phyloP scores from a whole-genome alignment of 2,888 invertebrate species.

The Macaria liturata region DNA sequence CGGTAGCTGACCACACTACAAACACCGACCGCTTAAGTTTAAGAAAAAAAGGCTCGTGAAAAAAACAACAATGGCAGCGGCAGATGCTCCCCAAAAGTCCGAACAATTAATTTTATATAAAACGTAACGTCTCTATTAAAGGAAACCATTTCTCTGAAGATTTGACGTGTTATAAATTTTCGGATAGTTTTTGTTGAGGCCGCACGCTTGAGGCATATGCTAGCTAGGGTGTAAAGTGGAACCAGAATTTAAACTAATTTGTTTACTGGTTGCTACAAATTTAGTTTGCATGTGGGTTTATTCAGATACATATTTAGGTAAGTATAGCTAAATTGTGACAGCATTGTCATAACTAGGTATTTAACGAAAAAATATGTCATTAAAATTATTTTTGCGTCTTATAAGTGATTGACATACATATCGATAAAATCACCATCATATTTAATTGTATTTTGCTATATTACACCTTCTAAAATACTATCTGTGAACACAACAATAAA shows the following conservation, averaged over 20 bases:
- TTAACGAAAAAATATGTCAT: too few species aligned
- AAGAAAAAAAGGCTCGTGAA: slow-evolving; percentile 29
- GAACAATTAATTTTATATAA: slow-evolving; percentile 79
- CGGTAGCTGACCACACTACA: slow-evolving; percentile 33
- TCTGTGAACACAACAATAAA: too few species aligned
- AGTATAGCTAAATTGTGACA: too few species aligned
- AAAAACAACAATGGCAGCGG: slow-evolving; percentile 63
- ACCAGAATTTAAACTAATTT: slow-evolving; percentile 1
- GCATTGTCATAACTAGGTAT: too few species aligned
- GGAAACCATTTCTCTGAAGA: slow-evolving; percentile 77
- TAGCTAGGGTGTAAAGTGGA: slow-evolving; percentile 4
- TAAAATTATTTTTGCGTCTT: too few species aligned
- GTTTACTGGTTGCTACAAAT: too few species aligned
- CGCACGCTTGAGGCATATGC: slow-evolving; percentile 23
- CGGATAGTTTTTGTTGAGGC: slow-evolving; percentile 60
- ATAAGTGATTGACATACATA: too few species aligned
- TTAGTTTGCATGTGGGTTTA: too few species aligned
- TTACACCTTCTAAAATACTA: too few species aligned
- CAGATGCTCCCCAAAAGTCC: slow-evolving; percentile 63
- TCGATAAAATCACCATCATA: too few species aligned
- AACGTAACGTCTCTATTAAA: slow-evolving; percentile 75
- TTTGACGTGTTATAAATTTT: slow-evolving; percentile 81
- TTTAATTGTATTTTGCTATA: too few species aligned
- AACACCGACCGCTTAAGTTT: slow-evolving; percentile 35
- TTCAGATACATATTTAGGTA: too few species aligned